Conservation (phyloP, 2,797 vertebrate genomes). For the Sebastes variabilis region DNA sequence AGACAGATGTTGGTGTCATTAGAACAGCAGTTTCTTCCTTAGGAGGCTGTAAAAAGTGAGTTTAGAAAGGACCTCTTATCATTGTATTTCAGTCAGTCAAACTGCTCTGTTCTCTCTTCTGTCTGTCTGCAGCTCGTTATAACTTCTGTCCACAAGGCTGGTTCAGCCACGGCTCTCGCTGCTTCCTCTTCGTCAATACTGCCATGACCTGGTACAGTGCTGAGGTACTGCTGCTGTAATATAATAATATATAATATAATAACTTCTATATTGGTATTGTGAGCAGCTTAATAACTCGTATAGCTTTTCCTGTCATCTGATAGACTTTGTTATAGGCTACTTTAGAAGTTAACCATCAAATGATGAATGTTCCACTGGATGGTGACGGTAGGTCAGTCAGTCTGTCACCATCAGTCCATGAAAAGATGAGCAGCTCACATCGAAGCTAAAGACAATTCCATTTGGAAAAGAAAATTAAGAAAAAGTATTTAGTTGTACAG, state of each 20-base stretch:
- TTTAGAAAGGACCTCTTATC: background rate
- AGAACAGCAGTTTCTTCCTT: background rate
- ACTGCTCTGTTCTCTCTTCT: background rate
- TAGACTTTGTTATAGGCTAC: background rate
- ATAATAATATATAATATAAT: too few species aligned
- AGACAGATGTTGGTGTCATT: background rate
- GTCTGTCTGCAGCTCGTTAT: background rate
- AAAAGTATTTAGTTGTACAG: background rate
- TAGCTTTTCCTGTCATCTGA: background rate
- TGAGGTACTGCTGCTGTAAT: slow-evolving; percentile 12
- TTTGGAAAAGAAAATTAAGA: background rate
- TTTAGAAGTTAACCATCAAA: background rate
- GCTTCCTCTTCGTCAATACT: background rate
- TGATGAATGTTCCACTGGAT: background rate
- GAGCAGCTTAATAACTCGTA: background rate
- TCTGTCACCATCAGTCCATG: background rate
- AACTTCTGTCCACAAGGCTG: background rate
- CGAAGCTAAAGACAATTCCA: background rate
- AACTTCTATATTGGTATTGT: background rate
- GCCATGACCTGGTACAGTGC: background rate
- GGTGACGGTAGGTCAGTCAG: background rate
- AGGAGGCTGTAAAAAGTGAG: background rate
- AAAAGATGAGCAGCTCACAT: background rate
- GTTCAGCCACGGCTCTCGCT: background rate
- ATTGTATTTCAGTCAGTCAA: background rate